Conservation (phyloP, 1,140 invertebrate species). For the Gonatopus flavifemur region DNA sequence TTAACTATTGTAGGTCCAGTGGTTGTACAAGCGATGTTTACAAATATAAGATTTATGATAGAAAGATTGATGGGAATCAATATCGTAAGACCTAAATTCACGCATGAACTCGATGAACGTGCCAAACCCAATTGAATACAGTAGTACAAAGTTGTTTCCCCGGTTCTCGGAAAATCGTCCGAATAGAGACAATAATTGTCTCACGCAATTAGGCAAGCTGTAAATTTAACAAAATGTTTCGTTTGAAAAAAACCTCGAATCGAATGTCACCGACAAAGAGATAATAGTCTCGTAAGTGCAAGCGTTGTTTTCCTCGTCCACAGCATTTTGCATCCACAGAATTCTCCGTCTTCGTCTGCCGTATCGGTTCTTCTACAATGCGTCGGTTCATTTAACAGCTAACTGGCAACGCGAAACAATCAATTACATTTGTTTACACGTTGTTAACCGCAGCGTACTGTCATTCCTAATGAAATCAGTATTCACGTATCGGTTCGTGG, state of each 20-base stretch:
- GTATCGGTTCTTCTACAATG: constrained; percentile 25
- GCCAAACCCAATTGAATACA: too few relatives aligned
- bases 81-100: too few relatives aligned
- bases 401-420: constrained; percentile 30
- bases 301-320: constrained; percentile 5
- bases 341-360: constrained; percentile 14
- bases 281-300: background rate
- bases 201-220: too few relatives aligned
- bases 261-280: background rate
- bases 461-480: constrained; percentile 30
- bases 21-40: too few relatives aligned
- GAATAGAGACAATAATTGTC: too few relatives aligned
- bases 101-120: too few relatives aligned
- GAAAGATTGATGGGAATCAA: too few relatives aligned
- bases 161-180: too few relatives aligned
- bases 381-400: constrained; percentile 28
- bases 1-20: too few relatives aligned
- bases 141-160: too few relatives aligned
- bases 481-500: constrained; percentile 9
- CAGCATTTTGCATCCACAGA: constrained; percentile 3
- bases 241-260: background rate
- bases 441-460: constrained; percentile 22
- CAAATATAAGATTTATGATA: too few relatives aligned
- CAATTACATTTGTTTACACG: constrained; percentile 38
- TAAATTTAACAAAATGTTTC: too few relatives aligned